Base-by-base conservation (phyloP, 2,797 vertebrate species). In the Babyrousa celebensis region DNA sequence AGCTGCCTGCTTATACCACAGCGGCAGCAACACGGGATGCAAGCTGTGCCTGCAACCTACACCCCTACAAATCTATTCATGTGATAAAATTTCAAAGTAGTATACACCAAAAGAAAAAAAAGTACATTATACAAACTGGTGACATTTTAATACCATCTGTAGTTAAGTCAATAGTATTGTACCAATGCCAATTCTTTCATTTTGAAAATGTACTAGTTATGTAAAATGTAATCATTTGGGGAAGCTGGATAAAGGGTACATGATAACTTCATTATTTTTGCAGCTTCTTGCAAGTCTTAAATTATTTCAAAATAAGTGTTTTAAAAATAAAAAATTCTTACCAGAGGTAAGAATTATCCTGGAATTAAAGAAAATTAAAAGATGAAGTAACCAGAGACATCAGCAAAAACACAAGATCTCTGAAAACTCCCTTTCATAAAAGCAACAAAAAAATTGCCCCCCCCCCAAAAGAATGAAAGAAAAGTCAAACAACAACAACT, bases 161-260 rank as follows among this genome's bases (percentile, higher is more conserved):
- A 67, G 58, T 72, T 74, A 65, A 71, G n/a, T 78, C n/a, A 85
- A 29, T 0, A 91, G n/a, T 36, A 89, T 12, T 79, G 6, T 48
- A 90, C 11, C 58, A 85, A 72, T 54, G 25, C 25, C 25, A 56
- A 15, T 43, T 63, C 83, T 89, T 88, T 82, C 77, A 77, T 78
- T 89, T 62, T 43, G 80, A 90, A 85, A 78, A 85, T 54, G 11
- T 32, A 65, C 56, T 56, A n/a, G 15, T 65, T 85, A 89, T 40
- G 5, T 56, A 78, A 84, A 17, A 68, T 52, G 67, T 58, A 74
- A 94, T 27, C 52, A 77, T 2, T 83, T 32, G 48, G 48, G 48
- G 63, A 79, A 65, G 27, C 15, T 78, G 17, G 29, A 29, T 58
- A 52, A 83, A 87, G n/a, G 2, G 74, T 62, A 21, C 54, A 70